A percentile compares a stretch with the other conserved stretches of the same genome.
These are phyloP conservation scores for Orthonyx spaldingii DNA, from an alignment of 2,113 vertebrate genomes.

Conservation along the genomic window DNA sequence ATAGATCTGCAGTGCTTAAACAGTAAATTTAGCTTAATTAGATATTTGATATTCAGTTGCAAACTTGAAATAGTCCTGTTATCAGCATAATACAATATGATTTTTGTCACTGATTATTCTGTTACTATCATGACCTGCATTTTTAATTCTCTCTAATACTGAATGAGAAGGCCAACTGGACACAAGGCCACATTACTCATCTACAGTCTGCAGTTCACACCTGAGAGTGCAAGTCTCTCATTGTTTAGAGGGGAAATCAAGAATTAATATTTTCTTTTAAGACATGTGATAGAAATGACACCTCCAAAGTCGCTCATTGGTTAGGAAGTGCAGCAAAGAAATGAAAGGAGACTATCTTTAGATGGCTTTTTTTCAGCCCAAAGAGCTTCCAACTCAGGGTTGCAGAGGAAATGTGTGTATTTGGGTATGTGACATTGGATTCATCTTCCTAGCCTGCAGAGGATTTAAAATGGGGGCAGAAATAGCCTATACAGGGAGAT, in stretches of 20 bases:
- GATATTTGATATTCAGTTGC: background rate
- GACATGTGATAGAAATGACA: background rate
- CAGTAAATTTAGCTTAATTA: background rate
- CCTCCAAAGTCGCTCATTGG: background rate
- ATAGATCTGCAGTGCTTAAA: background rate
- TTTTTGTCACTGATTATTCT: background rate
- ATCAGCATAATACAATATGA: background rate
- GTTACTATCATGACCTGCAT: background rate
- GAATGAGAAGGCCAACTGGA: background rate
- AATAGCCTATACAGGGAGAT: background rate
- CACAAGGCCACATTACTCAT: background rate
- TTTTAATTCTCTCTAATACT: background rate
- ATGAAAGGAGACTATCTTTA: background rate
- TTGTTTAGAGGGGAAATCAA: background rate
- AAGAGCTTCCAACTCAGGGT: background rate
- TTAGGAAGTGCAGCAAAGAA: background rate
- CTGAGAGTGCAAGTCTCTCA: background rate
- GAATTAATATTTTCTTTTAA: background rate
- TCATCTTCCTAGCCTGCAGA: background rate
- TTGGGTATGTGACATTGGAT: background rate
- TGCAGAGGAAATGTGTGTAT: background rate
- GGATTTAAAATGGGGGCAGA: background rate
- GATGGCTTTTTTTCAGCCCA: background rate
- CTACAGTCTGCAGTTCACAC: fast-evolving
- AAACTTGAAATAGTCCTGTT: background rate